These are phyloP conservation scores for Chaetops frenatus DNA, from an alignment of 2,113 vertebrate genomes.

Conservation along the genomic window DNA sequence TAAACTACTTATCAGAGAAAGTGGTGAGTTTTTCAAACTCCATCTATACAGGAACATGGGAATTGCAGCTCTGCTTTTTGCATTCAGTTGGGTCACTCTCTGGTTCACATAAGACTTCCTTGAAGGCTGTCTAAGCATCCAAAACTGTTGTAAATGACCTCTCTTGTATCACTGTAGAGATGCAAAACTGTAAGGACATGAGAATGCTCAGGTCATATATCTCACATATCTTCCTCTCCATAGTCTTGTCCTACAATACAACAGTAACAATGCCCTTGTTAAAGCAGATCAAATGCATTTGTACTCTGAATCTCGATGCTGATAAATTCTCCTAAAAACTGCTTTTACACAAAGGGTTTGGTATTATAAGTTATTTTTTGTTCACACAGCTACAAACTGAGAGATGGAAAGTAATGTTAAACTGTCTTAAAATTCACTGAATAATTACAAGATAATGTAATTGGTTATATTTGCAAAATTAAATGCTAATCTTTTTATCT, in stretches of 20 bases:
- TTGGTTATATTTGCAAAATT: neutral
- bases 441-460: neutral
- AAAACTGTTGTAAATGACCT: neutral
- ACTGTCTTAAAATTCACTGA: neutral
- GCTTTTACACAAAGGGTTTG: neutral
- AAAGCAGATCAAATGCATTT: neutral
- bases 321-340: neutral
- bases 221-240: neutral
- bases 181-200: neutral
- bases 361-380: neutral
- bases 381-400: neutral
- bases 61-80: neutral
- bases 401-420: neutral
- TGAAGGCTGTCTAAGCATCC: neutral
- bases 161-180: neutral
- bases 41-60: neutral
- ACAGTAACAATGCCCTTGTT: neutral
- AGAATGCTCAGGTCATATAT: neutral
- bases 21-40: neutral
- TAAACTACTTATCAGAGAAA: neutral
- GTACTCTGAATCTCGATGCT: neutral
- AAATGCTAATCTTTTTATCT: neutral
- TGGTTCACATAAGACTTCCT: neutral
- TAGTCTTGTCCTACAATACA: neutral
- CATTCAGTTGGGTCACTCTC: neutral